Conservation (phyloP, 2,797 vertebrate species). For the Pteronotus mesoamericanus region DNA sequence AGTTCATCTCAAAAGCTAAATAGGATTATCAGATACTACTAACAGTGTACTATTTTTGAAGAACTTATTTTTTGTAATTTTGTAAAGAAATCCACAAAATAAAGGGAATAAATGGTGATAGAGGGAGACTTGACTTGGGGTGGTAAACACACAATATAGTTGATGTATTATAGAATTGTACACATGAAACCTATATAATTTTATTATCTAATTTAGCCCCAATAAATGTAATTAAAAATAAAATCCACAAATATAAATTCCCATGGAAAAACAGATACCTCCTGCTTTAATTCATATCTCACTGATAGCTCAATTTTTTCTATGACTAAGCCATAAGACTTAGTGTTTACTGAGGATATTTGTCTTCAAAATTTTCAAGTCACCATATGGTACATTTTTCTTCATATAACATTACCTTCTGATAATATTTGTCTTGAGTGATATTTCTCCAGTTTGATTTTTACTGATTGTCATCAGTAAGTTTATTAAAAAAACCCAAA, state of each 20-base stretch:
- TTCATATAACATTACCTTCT: constrained; percentile 19
- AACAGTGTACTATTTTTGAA: not conserved
- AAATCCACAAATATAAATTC: not conserved
- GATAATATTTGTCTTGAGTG: constrained; percentile 25
- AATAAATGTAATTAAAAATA: not conserved
- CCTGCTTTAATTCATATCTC: not conserved
- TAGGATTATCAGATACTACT: not conserved
- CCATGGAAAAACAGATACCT: not conserved
- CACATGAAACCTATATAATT: not conserved
- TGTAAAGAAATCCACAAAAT: not conserved
- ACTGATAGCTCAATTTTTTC: not conserved
- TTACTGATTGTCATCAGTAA: constrained; percentile 8
- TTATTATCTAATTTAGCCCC: not conserved
- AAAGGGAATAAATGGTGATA: not conserved
- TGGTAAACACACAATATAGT: not conserved
- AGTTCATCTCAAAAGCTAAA: not conserved
- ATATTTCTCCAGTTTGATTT: not conserved
- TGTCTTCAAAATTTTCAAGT: constrained; percentile 31
- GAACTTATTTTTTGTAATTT: constrained; percentile 27
- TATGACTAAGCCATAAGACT: not conserved
- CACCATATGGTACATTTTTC: constrained; percentile 24
- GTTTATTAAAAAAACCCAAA: not conserved
- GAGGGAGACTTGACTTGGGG: not conserved
- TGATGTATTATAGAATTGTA: not conserved
- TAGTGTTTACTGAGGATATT: constrained; percentile 22